Evolutionary conservation across 1,140 invertebrate species (phyloP), one percentile per base, ranked within the genome.

Genomic region (Drosophila rufa): DNA sequence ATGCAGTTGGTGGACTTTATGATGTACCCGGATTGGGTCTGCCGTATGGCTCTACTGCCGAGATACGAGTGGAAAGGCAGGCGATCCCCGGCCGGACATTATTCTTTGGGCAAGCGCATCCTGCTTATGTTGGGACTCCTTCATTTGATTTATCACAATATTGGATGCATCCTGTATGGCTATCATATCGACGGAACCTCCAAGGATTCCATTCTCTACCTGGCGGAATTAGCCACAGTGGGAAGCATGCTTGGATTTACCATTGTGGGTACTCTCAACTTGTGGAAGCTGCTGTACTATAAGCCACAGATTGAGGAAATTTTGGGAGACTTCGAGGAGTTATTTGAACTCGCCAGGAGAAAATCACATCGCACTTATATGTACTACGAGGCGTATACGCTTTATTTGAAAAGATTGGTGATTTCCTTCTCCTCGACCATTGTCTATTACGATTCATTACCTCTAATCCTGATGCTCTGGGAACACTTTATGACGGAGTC

Each of bases 61-160:
- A 40, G 25, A 45, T 74, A 48, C 42, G 38, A 66, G 30, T 78
- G 80, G 78, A 51, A 17, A 6, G 55, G 61, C 6, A 14, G 74
- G 50, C 42, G 22, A 42, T 38, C 38, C 12, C 2, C 4, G 22
- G 45, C 19, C 12, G 40, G 19, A n/a, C 12, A 22, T 3, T 27
- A 3, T 8, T 36, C 11, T 2, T 12, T 51, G 45, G 8, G 3
- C 30, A 56, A 25, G 48, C 33, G 22, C 36, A 6, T 73, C 1
- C 73, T 75, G 47, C 86, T 91, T n/a, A 4, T 38, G 2, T 30
- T 89, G 8, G 81, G 83, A 15, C 59, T 76, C 5, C 0, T 78
- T 2, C 91, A 89, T 50, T 48, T 91, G 43, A 12, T 79, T 14
- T 91, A 91, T 68, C 89, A 91, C 50, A 91, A 89, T 70, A 4